A percentile compares a stretch with the other conserved stretches of the same genome.
These are phyloP conservation scores for Phylloscopus trochilus DNA, from an alignment of 2,113 vertebrate genomes.

Conservation along the genomic window DNA sequence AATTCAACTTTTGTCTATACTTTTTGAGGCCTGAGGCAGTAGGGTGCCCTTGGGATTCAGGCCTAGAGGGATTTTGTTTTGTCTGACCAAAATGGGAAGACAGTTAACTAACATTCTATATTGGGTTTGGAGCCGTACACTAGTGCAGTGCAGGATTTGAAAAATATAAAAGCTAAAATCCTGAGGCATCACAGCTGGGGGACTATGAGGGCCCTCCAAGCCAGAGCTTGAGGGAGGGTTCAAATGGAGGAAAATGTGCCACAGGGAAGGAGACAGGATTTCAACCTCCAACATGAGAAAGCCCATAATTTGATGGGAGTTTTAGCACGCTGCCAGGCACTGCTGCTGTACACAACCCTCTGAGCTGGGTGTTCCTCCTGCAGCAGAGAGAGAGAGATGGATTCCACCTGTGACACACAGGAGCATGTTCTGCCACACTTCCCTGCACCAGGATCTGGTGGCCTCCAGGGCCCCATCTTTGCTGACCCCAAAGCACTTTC, in stretches of 20 bases:
- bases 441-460: neutral
- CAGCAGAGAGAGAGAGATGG: neutral
- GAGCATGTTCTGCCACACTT: neutral
- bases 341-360: neutral
- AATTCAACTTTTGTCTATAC: neutral
- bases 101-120: neutral
- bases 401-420: neutral
- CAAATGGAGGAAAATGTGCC: neutral
- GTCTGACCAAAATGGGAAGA: neutral
- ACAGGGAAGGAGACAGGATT: neutral
- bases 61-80: neutral
- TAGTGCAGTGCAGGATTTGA: neutral
- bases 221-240: neutral
- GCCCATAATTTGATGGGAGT: neutral
- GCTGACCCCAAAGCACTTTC: neutral
- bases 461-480: neutral
- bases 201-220: neutral
- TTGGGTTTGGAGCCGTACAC: neutral
- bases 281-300: neutral
- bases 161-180: neutral
- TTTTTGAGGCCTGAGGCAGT: neutral
- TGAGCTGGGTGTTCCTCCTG: neutral
- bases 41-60: neutral
- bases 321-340: neutral
- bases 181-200: neutral